Evolutionary conservation across 2,888 invertebrate genomes (phyloP).

Genomic region (Calameuta filiformis): DNA sequence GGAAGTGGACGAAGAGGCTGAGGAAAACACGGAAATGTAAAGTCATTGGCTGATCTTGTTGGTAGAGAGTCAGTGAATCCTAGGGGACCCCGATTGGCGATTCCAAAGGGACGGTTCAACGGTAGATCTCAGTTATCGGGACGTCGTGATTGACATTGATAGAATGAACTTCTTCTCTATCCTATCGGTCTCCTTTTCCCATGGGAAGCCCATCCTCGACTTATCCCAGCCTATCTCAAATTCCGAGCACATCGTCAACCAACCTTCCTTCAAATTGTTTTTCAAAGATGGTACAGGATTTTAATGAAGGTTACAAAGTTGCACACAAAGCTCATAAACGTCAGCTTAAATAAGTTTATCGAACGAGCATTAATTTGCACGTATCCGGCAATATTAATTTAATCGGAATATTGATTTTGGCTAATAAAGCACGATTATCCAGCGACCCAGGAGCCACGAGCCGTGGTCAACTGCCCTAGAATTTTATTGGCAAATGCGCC

Average conservation of each 20-base stretch:
- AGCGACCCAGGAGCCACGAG: neutral
- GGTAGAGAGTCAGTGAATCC: neutral
- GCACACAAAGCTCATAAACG: neutral
- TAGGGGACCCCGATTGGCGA: neutral
- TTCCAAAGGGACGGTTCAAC: neutral
- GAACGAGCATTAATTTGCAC: neutral
- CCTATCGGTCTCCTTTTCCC: neutral
- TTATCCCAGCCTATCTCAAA: neutral
- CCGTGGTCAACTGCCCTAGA: neutral
- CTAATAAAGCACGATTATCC: neutral
- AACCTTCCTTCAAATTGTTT: neutral
- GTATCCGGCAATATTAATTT: neutral
- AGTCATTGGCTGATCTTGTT: constrained; percentile 7
- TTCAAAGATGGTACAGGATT: neutral
- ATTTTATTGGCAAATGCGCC: neutral
- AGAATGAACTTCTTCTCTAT: neutral
- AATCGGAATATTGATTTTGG: neutral
- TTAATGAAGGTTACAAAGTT: neutral
- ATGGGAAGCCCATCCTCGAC: neutral
- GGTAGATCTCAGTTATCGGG: neutral
- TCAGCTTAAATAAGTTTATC: neutral
- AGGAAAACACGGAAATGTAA: constrained; percentile 64
- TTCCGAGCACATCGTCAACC: neutral
- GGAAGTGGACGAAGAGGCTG: constrained; percentile 61
- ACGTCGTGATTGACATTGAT: constrained; percentile 2